phyloP scores from a whole-genome alignment of 2,113 vertebrate genomes.

The Empidonax traillii region DNA sequence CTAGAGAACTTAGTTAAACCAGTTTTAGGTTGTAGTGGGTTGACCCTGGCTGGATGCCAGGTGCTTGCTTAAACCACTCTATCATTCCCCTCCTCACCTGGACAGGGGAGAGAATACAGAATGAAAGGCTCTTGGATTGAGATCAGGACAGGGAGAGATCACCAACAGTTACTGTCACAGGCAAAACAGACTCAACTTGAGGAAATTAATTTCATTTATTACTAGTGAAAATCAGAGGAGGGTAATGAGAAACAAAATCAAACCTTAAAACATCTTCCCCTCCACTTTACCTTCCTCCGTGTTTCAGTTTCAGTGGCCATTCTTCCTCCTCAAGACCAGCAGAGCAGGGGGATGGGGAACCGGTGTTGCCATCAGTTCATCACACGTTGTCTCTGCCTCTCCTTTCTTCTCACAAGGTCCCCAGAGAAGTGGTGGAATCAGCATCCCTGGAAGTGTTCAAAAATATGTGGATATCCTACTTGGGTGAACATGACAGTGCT shows the following conservation, averaged over 20 bases:
- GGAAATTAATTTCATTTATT: not conserved
- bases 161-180: accelerated
- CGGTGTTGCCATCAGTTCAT: not conserved
- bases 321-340: accelerated
- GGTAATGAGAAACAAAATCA: not conserved
- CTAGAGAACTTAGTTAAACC: not conserved
- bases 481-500: not conserved
- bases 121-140: not conserved
- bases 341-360: accelerated
- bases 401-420: not conserved
- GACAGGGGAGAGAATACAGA: not conserved
- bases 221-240: not conserved
- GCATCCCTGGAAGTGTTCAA: not conserved
- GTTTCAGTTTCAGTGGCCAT: not conserved
- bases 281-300: not conserved
- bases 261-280: not conserved
- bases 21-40: not conserved
- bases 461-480: not conserved
- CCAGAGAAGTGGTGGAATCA: not conserved
- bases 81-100: not conserved
- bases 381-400: accelerated
- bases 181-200: not conserved
- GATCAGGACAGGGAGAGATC: not conserved
- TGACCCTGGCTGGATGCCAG: not conserved
- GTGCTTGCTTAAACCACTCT: accelerated